A percentile compares a stretch with the other conserved stretches of the same genome.
phyloP scores from a whole-genome alignment of 1,140 invertebrate species.

The Magallana angulata region DNA sequence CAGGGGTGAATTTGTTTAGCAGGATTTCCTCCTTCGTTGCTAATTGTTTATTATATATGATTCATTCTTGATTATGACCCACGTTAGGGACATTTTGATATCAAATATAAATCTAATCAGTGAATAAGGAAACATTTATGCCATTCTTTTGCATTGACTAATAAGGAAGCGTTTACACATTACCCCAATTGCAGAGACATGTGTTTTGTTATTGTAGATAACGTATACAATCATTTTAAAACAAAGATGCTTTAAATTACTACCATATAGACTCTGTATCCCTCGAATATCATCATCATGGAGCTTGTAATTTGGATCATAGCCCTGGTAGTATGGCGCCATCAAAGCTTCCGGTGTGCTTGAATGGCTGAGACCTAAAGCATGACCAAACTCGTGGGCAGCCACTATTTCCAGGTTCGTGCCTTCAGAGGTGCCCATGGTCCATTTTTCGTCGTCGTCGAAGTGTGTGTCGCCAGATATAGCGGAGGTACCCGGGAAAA shows the following conservation, averaged over 20 bases:
- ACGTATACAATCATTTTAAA: too few relatives aligned
- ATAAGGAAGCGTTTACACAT: too few relatives aligned
- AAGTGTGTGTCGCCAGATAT: slow-evolving; percentile 82
- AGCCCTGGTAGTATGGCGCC: slow-evolving; percentile 69
- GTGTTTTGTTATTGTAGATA: too few relatives aligned
- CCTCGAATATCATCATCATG: slow-evolving; percentile 92
- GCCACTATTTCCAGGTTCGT: slow-evolving; percentile 69
- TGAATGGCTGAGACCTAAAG: slow-evolving; percentile 69
- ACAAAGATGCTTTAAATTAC: neutral
- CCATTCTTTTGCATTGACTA: too few relatives aligned
- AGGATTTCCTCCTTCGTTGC: too few relatives aligned
- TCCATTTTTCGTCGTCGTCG: slow-evolving; percentile 76
- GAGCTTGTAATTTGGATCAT: slow-evolving; percentile 80
- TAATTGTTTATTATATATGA: too few relatives aligned
- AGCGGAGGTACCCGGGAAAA: slow-evolving; percentile 78
- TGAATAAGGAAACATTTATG: too few relatives aligned
- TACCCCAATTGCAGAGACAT: too few relatives aligned
- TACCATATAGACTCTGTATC: slow-evolving; percentile 83
- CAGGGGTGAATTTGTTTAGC: too few relatives aligned
- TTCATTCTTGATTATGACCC: too few relatives aligned
- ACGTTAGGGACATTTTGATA: too few relatives aligned
- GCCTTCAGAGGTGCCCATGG: slow-evolving; percentile 65
- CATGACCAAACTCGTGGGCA: slow-evolving; percentile 74
- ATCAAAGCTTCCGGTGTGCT: slow-evolving; percentile 64
- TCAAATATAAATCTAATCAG: too few relatives aligned